Percentiles rank a stretch among this genome's conserved stretches.
These are phyloP conservation scores for Hylaeus anthracinus DNA, from an alignment of 1,140 invertebrate genomes.

Conservation along the genomic window DNA sequence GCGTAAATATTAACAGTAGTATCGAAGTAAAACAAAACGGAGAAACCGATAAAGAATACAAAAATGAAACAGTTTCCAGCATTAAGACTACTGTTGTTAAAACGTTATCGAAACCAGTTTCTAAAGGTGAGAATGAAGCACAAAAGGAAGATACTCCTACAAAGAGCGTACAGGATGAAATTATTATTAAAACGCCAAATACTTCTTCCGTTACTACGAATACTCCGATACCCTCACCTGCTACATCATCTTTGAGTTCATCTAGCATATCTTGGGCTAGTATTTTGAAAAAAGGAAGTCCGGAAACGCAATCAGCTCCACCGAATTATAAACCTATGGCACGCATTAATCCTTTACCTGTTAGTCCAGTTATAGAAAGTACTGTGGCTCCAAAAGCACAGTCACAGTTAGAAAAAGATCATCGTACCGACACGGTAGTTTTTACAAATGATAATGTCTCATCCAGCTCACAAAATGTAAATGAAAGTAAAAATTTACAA, in stretches of 20 bases:
- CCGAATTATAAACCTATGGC: conserved; percentile 58
- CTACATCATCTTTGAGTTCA: conserved; percentile 20
- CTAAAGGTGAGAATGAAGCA: conserved; percentile 44
- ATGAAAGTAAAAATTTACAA: conserved; percentile 28
- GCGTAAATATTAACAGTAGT: conserved; percentile 69
- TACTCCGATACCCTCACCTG: not conserved
- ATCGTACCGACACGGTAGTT: conserved; percentile 18
- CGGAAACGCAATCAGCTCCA: conserved; percentile 31
- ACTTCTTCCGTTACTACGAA: conserved; percentile 11
- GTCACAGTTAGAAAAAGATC: conserved; percentile 41
- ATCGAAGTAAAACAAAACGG: conserved; percentile 72
- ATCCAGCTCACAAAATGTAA: conserved; percentile 18
- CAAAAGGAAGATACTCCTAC: conserved; percentile 34
- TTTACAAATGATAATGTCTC: conserved; percentile 27
- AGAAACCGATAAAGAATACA: conserved; percentile 62
- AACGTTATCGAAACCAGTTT: conserved; percentile 46
- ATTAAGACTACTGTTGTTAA: conserved; percentile 54
- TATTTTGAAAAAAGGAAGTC: conserved; percentile 60
- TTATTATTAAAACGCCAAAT: conserved; percentile 25
- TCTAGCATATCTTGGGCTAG: conserved; percentile 51
- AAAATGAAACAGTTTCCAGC: conserved; percentile 56
- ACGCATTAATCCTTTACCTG: conserved; percentile 55
- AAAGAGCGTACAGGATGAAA: conserved; percentile 39
- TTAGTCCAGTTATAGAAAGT: conserved; percentile 36
- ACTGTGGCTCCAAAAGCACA: conserved; percentile 29